Evolutionary conservation across 2,113 vertebrate genomes (phyloP).

Genomic region (Dipodomys merriami): DNA sequence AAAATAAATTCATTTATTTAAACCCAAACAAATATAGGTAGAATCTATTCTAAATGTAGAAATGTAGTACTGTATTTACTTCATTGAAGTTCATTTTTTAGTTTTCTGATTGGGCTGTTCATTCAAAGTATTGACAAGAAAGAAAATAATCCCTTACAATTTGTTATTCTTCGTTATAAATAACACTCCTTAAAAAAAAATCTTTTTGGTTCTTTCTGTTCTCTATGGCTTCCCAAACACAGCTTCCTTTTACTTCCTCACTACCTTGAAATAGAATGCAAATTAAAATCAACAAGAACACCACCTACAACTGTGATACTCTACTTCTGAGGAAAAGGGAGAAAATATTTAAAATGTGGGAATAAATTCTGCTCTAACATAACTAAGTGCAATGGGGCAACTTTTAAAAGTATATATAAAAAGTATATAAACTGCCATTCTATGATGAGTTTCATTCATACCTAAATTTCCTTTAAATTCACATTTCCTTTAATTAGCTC

Average conservation of each 20-base stretch:
- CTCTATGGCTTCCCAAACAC: neutral
- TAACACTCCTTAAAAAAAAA: neutral
- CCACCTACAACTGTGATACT: neutral
- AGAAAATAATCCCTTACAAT: neutral
- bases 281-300: neutral
- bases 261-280: neutral
- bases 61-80: neutral
- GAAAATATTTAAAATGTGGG: neutral
- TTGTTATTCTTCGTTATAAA: neutral
- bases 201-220: neutral
- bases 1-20: neutral
- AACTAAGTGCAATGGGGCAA: neutral
- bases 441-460: neutral
- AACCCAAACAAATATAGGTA: neutral
- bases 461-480: conserved; percentile 11
- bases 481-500: neutral
- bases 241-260: neutral
- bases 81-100: neutral
- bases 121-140: neutral
- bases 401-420: neutral
- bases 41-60: conserved; percentile 5
- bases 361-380: neutral
- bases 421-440: neutral
- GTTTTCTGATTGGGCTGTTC: neutral
- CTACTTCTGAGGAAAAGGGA: neutral